Evolutionary conservation across 2,113 vertebrate genomes (phyloP), one percentile per base, ranked within the genome.

Genomic region (Progne subis): DNA sequence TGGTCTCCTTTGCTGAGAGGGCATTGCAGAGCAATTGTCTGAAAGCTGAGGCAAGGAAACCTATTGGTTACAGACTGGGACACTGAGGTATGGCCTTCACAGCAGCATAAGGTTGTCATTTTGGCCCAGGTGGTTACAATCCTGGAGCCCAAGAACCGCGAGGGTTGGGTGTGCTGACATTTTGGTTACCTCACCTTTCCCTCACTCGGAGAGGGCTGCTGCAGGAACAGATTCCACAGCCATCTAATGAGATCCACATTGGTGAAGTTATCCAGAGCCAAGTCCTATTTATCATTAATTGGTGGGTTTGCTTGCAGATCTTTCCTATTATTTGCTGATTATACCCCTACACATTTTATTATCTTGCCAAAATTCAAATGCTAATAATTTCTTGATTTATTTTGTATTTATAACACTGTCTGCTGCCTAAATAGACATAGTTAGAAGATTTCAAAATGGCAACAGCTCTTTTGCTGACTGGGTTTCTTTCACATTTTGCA

Each of bases 201-300:
- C 97, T 86, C 64, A 52, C 96, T 96, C n/a, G 1, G 43, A 90
- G 93, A 97, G 94, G 89, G 92, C 96, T 97, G 96, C 94, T 95
- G 91, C 70, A 55, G 91, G 83, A 98, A 97, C 96, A 97, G 95
- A 96, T 98, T 97, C 97, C 87, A 86, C 26, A 56, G 91, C 78
- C 90, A 96, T 94, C 94, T 98, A 98, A 98, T 98, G 97, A 97
- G 96, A 98, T 97, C 96, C 98, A 98, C 83, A 97, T 97, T 98
- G 96, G 96, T 91, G 67, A 91, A 95, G 77, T 71, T 83, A 53
- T 44, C 95, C 91, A 0, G 47, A 95, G 96, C 97, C 97, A 98
- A 98, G 88, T 92, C 92, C 92, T 97, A 97, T 97, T 98, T 95
- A 96, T 96, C 83, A 91, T 96, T 98, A 97, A 98, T 97, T 97